Conservation (phyloP, 2,797 vertebrate species). For the Oophaga sylvatica region DNA sequence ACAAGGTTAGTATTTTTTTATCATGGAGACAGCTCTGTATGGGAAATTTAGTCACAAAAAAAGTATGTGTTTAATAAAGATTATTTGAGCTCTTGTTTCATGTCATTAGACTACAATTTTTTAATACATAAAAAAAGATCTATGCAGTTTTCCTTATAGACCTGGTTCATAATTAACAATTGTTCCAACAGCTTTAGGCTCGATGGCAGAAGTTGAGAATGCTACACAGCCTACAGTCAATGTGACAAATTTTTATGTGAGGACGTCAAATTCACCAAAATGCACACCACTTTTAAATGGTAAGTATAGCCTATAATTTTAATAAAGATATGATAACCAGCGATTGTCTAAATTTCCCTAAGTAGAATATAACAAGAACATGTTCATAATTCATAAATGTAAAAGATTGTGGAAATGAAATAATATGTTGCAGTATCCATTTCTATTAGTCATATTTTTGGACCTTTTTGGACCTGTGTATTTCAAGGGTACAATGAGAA, state of each 20-base stretch:
- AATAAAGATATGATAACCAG: not conserved
- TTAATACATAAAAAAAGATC: not conserved
- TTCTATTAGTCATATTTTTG: not conserved
- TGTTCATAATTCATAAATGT: not conserved
- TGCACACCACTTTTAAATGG: not conserved
- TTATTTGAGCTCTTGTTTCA: too few species aligned
- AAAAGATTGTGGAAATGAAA: not conserved
- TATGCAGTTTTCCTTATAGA: not conserved
- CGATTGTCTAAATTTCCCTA: not conserved
- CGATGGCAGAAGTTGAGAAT: not conserved
- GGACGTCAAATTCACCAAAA: not conserved
- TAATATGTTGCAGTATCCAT: not conserved
- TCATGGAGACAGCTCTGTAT: too few species aligned
- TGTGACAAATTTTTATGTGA: too few species aligned
- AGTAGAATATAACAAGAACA: not conserved
- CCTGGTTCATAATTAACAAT: not conserved
- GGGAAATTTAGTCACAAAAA: too few species aligned
- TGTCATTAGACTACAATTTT: too few species aligned
- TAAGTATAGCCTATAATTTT: not conserved
- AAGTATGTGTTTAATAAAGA: too few species aligned
- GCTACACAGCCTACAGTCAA: not conserved
- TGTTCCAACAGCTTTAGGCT: conserved; percentile 31
- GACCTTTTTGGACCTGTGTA: not conserved
- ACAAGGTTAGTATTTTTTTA: too few species aligned
- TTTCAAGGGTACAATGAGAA: not conserved